Conservation (phyloP, 2,888 invertebrate genomes). For the Drosophila meridionalis region DNA sequence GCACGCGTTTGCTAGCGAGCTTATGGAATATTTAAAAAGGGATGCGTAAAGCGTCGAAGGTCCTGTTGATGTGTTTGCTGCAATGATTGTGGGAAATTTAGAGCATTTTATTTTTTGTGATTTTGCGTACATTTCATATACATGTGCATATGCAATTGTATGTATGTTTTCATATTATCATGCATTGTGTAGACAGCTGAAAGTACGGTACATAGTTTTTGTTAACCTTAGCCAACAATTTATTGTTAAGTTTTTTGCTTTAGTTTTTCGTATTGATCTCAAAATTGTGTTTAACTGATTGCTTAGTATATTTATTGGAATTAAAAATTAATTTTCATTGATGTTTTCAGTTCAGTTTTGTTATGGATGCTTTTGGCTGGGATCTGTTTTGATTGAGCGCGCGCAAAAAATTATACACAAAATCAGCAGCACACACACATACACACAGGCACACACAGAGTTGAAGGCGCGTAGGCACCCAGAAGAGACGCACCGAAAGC, state of each 20-base stretch:
- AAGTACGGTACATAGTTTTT: neutral
- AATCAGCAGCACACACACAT: constrained; percentile 56
- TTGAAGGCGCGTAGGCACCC: constrained; percentile 41
- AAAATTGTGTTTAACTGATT: neutral
- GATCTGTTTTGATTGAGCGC: constrained; percentile 77
- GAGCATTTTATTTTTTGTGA: constrained; percentile 23
- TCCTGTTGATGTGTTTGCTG: constrained; percentile 48
- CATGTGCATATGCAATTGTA: neutral
- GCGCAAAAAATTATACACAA: constrained; percentile 80
- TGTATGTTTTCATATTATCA: constrained; percentile 24
- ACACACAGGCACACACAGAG: constrained; percentile 31
- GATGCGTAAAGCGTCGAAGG: constrained; percentile 41
- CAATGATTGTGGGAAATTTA: constrained; percentile 53
- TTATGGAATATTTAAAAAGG: constrained; percentile 60
- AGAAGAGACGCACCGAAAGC: constrained; percentile 69
- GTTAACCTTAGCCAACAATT: constrained; percentile 10
- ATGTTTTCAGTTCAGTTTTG: constrained; percentile 8
- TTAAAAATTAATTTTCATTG: constrained; percentile 7
- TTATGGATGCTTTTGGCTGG: constrained; percentile 23
- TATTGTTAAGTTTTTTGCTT: constrained; percentile 14
- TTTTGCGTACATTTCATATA: neutral
- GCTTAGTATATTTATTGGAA: neutral
- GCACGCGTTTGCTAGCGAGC: constrained; percentile 71
- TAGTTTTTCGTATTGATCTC: constrained; percentile 5
- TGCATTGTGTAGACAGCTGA: constrained; percentile 35